Conservation (phyloP, 2,888 invertebrate genomes). For the Glyphotaelius pellucidus region DNA sequence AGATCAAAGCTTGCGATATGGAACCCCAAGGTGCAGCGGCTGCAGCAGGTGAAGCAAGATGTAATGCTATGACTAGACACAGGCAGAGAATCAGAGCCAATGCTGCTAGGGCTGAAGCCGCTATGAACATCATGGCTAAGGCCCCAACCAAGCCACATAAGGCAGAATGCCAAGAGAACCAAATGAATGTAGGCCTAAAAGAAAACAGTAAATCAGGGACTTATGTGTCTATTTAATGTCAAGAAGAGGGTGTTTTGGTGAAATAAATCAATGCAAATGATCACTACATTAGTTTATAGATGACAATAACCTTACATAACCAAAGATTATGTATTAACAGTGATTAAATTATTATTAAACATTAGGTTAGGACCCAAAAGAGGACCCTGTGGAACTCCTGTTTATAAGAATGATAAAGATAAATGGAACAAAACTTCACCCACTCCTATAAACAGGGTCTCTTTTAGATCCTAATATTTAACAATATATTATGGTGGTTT, state of each 20-base stretch:
- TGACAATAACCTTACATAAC: not conserved
- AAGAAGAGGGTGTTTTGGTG: not conserved
- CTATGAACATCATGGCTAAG: conserved; percentile 94
- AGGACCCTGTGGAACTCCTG: not conserved
- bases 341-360: not conserved
- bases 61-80: conserved; percentile 90
- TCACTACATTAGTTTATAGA: not conserved
- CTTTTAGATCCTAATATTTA: too few relatives aligned
- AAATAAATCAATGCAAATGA: not conserved
- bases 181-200: conserved; percentile 94
- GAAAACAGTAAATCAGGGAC: conserved; percentile 56
- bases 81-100: conserved; percentile 92
- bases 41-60: conserved; percentile 91
- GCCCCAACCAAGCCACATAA: conserved; percentile 91
- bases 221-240: conserved; percentile 58
- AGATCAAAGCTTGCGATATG: conserved; percentile 98
- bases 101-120: conserved; percentile 93
- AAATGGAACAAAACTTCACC: too few relatives aligned
- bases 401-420: not conserved
- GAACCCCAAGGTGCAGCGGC: conserved; percentile 94
- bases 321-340: not conserved
- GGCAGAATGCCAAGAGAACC: conserved; percentile 96
- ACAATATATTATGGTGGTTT: too few relatives aligned
- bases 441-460: too few relatives aligned
- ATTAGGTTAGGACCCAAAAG: not conserved